Conservation (phyloP, 2,888 invertebrate genomes). For the Phyllotreta cruciferae region DNA sequence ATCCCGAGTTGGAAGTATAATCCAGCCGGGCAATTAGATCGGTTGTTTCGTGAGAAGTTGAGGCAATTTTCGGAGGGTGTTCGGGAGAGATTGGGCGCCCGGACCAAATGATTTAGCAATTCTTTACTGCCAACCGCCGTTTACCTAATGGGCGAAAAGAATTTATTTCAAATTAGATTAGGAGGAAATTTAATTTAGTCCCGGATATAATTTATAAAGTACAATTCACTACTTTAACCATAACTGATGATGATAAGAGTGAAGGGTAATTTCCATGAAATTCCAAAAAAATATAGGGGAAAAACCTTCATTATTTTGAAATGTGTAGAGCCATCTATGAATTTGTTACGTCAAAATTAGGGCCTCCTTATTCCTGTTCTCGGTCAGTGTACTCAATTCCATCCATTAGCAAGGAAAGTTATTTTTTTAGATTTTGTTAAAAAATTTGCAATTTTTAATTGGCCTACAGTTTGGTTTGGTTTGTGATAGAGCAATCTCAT, state of each 20-base stretch:
- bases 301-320: too few species aligned
- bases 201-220: background rate
- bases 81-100: conserved; percentile 13
- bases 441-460: too few species aligned
- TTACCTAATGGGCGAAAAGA: conserved; percentile 11
- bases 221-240: background rate
- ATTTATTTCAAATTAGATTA: conserved; percentile 1
- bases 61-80: conserved; percentile 20
- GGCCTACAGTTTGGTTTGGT: too few species aligned
- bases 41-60: conserved; percentile 13
- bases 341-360: too few species aligned
- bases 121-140: conserved; percentile 21
- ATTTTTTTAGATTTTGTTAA: too few species aligned
- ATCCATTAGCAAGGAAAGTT: too few species aligned
- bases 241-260: background rate
- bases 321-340: too few species aligned
- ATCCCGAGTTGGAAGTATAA: conserved; percentile 28
- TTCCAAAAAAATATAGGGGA: too few species aligned
- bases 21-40: conserved; percentile 27
- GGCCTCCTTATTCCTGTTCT: too few species aligned
- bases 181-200: conserved; percentile 2
- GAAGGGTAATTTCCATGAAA: conserved; percentile 2
- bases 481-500: too few species aligned
- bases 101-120: conserved; percentile 24
- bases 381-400: too few species aligned